Conservation (phyloP, 1,140 invertebrate genomes). For the Euglossa dilemma region DNA sequence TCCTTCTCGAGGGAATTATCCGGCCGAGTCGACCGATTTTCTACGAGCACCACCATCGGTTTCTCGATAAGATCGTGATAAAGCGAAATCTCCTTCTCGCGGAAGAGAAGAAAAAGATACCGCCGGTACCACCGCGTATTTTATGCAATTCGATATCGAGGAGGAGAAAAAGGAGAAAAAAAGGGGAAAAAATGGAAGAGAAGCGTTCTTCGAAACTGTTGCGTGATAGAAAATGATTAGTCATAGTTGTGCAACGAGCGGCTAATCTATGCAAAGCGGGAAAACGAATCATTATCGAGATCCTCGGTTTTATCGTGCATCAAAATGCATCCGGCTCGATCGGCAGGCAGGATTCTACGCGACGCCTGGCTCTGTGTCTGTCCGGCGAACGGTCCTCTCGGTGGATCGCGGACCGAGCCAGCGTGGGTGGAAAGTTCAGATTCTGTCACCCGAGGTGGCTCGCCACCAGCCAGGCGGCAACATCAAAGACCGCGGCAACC, state of each 20-base stretch:
- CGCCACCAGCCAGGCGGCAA: slow-evolving; percentile 46
- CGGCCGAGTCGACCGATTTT: not conserved
- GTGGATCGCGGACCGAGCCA: not conserved
- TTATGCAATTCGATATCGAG: not conserved
- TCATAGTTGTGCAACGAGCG: slow-evolving; percentile 47
- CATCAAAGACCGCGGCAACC: slow-evolving; percentile 60
- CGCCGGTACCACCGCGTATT: not conserved
- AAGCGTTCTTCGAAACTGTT: not conserved
- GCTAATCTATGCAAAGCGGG: slow-evolving; percentile 43
- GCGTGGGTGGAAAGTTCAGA: slow-evolving; percentile 54
- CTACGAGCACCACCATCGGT: not conserved
- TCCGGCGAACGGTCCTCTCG: not conserved
- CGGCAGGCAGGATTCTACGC: not conserved
- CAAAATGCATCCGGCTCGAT: slow-evolving; percentile 11
- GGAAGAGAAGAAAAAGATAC: not conserved
- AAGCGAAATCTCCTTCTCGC: not conserved
- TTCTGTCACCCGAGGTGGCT: slow-evolving; percentile 57
- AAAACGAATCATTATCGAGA: slow-evolving; percentile 32
- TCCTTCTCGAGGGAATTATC: slow-evolving; percentile 18
- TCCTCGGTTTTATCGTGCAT: slow-evolving; percentile 14
- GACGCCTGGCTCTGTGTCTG: not conserved
- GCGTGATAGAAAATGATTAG: slow-evolving; percentile 46
- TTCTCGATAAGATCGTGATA: slow-evolving; percentile 34
- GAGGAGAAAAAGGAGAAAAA: not conserved
- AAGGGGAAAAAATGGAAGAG: not conserved